These are phyloP conservation scores for Anoura caudifer DNA, from an alignment of 2,113 vertebrate species.

Conservation along the genomic window DNA sequence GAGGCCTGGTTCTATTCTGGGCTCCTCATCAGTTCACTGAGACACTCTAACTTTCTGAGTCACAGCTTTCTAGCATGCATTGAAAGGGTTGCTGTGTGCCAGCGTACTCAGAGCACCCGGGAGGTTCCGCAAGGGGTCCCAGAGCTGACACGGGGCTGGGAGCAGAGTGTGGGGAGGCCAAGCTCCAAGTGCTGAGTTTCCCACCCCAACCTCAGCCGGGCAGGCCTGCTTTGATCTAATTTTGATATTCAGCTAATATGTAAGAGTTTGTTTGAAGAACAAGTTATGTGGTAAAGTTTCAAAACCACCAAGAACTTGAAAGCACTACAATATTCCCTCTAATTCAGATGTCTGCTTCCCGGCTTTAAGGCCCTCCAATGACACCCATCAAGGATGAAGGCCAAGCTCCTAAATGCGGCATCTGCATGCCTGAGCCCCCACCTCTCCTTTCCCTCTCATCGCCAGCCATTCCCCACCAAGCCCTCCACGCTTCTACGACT, in stretches of 20 bases:
- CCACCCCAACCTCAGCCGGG: neutral
- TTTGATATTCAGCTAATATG: neutral
- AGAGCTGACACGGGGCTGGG: neutral
- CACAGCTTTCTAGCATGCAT: neutral
- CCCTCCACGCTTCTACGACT: neutral
- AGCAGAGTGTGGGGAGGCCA: neutral
- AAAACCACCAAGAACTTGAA: neutral
- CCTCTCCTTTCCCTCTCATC: neutral
- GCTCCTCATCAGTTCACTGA: neutral
- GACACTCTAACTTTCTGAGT: neutral
- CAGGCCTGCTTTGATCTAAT: neutral
- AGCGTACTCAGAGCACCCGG: neutral
- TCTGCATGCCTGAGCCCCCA: neutral
- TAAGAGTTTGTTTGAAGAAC: constrained; percentile 20
- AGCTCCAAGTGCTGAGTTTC: neutral
- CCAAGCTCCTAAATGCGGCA: neutral
- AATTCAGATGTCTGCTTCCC: neutral
- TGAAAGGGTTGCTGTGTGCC: neutral
- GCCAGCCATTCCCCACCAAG: neutral
- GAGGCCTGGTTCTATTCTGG: neutral
- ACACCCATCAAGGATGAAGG: neutral
- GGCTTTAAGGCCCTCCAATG: neutral
- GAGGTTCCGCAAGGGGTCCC: neutral
- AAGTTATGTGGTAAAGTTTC: neutral
- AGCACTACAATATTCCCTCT: neutral